phyloP scores from a whole-genome alignment of 2,113 vertebrate species.

The Caranx ignobilis region DNA sequence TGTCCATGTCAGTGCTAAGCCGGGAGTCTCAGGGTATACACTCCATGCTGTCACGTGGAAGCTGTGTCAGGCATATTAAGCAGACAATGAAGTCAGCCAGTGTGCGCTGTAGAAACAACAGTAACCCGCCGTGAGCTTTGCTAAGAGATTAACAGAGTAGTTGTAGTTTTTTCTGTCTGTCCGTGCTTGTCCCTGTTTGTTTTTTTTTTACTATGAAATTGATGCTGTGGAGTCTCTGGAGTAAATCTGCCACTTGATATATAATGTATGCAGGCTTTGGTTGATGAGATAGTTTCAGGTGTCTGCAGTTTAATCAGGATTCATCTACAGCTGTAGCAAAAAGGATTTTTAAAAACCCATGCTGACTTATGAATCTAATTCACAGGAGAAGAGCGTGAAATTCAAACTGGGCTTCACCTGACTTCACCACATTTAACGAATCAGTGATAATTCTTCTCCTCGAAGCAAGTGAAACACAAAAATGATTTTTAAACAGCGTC shows the following conservation, averaged over 20 bases:
- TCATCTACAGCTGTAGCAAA: slow-evolving; percentile 13
- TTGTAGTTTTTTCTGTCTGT: slow-evolving; percentile 16
- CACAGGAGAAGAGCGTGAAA: not conserved
- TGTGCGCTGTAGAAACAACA: slow-evolving; percentile 62
- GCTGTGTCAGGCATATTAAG: slow-evolving; percentile 77
- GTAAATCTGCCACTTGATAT: slow-evolving; percentile 52
- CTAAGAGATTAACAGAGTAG: slow-evolving; percentile 46
- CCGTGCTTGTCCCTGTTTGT: slow-evolving; percentile 12
- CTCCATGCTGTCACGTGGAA: slow-evolving; percentile 37
- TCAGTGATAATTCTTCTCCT: no score
- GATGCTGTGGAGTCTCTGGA: slow-evolving; percentile 60
- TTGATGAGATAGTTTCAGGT: slow-evolving; percentile 21
- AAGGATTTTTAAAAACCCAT: not conserved
- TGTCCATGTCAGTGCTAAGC: slow-evolving; percentile 70
- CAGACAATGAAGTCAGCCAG: slow-evolving; percentile 72
- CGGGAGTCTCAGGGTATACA: slow-evolving; percentile 59
- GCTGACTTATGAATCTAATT: not conserved
- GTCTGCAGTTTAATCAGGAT: slow-evolving; percentile 18
- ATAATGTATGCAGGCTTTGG: slow-evolving; percentile 33
- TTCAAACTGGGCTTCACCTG: not conserved
- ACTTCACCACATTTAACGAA: not conserved
- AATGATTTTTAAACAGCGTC: not conserved
- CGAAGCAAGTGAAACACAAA: no score
- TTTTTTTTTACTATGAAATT: slow-evolving; percentile 53
- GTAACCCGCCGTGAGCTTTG: slow-evolving; percentile 65